Evolutionary conservation across 2,113 vertebrate species (phyloP), one percentile per base, ranked within the genome.

Genomic region (Campylomormyrus numenius): DNA sequence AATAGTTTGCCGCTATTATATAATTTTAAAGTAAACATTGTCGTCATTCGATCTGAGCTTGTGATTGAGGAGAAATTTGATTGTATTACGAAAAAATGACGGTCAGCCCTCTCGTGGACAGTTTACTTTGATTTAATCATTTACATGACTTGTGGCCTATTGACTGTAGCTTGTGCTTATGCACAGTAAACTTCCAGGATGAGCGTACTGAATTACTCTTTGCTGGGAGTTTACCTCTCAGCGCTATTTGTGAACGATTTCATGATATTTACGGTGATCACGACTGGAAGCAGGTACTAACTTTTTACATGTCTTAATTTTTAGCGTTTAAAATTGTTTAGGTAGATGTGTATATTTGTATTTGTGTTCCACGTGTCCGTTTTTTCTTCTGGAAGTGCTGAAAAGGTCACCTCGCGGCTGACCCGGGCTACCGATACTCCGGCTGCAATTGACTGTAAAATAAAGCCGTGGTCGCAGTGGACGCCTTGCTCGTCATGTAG

Each of bases 401-500:
- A 9, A 19, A 88, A 27, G 42, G 11, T n/a, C 58, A 53, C 70
- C 13, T 53, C 9, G 0, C 94, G 95, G 89, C 91, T 31, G n/a
- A n/a, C 90, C 84, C 93, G 95, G 93, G 90, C 89, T 85, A 91
- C 91, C 46, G 77, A 90, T 66, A 92, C 48, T 17, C 93, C 93
- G 0, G 50, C 5, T 91, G 95, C 97, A 0, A 92, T 97, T 1
- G 42, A 95, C 94, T 99, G 98, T 91, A 94, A 88, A 88, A 91
- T 98, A 91, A 94, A 95, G 88, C 92, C 85, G 49, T 99, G 98
- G 98, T 96, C 97, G 3, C 70, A 93, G 49, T 99, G 98, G 98
- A 97, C 96, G 1, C 91, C 94, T 0, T 99, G 98, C 92, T 94
- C 95, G 90, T 93, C 97, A 74, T 99, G 98, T 93, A 97, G 97